phyloP scores from a whole-genome alignment of 1,140 invertebrate genomes.

The Drosophila navojoa region DNA sequence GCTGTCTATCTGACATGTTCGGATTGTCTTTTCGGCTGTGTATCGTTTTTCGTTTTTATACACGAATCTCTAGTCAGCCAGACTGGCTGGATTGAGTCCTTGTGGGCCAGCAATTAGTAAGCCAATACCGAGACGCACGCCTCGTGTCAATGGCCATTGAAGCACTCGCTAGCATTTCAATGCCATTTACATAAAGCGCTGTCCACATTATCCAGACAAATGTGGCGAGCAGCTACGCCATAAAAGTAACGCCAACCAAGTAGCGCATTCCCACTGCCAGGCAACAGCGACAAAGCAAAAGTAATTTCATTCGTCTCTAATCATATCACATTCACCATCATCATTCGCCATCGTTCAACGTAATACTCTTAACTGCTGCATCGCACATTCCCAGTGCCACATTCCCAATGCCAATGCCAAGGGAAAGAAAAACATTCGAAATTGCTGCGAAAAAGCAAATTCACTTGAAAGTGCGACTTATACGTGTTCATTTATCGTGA shows the following conservation, averaged over 20 bases:
- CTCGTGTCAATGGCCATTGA: slow-evolving; percentile 30
- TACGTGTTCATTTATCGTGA: slow-evolving; percentile 6
- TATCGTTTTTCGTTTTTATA: slow-evolving; percentile 2
- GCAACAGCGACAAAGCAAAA: slow-evolving; percentile 40
- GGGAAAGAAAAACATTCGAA: slow-evolving; percentile 25
- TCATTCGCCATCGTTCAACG: slow-evolving; percentile 2
- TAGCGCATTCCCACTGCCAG: slow-evolving; percentile 8
- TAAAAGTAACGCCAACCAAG: slow-evolving; percentile 22
- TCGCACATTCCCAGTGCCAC: slow-evolving; percentile 14
- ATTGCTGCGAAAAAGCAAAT: slow-evolving; percentile 18
- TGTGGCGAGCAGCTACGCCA: not conserved
- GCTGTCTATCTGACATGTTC: slow-evolving; percentile 5
- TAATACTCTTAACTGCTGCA: slow-evolving; percentile 11
- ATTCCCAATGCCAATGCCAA: slow-evolving; percentile 13
- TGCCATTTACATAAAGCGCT: slow-evolving; percentile 63
- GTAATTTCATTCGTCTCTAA: slow-evolving; percentile 57
- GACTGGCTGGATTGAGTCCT: not conserved
- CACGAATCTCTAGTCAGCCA: slow-evolving; percentile 8
- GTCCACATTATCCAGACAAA: slow-evolving; percentile 41
- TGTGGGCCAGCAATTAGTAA: slow-evolving; percentile 67
- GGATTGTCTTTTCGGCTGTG: not conserved
- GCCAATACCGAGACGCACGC: slow-evolving; percentile 60
- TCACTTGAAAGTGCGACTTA: not conserved
- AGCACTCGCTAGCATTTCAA: slow-evolving; percentile 46
- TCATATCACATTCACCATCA: slow-evolving; percentile 53